A percentile compares a stretch with the other conserved stretches of the same genome.
phyloP scores from a whole-genome alignment of 2,113 vertebrate genomes.

The pig (Sus scrofa) region DNA sequence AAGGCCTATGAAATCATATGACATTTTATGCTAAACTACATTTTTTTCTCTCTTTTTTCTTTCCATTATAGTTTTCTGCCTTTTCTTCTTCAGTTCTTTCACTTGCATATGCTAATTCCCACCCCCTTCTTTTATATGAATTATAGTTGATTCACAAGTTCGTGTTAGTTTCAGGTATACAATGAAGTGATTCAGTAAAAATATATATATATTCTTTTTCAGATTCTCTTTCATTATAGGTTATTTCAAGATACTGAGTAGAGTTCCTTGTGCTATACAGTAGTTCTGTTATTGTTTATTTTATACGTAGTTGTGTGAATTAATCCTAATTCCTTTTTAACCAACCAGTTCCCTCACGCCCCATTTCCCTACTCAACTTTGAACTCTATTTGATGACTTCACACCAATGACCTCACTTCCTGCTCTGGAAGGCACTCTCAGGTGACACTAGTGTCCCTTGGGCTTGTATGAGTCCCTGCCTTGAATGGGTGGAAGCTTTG shows the following conservation, averaged over 20 bases:
- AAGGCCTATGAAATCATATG: background rate
- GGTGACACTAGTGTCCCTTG: accelerated
- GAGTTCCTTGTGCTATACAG: background rate
- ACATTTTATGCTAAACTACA: background rate
- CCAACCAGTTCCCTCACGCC: background rate
- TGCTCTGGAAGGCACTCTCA: background rate
- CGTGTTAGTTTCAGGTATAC: background rate
- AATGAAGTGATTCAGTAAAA: background rate
- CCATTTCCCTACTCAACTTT: background rate
- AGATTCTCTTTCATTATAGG: background rate
- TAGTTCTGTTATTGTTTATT: background rate
- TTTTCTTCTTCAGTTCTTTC: background rate
- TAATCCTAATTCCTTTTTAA: background rate
- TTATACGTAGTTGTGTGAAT: background rate
- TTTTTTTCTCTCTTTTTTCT: background rate
- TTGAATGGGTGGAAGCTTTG: background rate
- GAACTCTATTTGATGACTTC: background rate
- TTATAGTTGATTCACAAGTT: background rate
- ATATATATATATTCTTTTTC: background rate
- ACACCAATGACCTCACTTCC: background rate
- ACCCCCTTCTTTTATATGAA: background rate
- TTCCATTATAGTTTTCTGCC: background rate
- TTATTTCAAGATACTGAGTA: background rate
- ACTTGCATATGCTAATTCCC: background rate
- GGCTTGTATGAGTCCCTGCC: background rate